Percentiles rank a stretch among this genome's conserved stretches.
phyloP scores from a whole-genome alignment of 1,140 invertebrate genomes.

The Zophobas morio region DNA sequence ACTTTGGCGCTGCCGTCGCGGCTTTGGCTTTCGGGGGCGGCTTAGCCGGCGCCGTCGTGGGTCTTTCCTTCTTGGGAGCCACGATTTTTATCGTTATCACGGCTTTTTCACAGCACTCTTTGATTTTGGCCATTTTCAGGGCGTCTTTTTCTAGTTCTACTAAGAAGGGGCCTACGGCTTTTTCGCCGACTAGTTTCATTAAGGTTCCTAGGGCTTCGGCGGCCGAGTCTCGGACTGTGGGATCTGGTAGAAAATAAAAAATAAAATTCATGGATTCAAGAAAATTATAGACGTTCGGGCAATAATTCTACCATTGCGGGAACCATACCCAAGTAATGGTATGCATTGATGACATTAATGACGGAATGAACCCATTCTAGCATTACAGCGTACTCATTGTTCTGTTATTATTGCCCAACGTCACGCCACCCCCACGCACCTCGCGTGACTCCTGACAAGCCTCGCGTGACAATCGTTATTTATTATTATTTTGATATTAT shows the following conservation, averaged over 20 bases:
- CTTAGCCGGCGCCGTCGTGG: conserved; percentile 71
- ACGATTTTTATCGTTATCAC: conserved; percentile 84
- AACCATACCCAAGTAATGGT: not conserved
- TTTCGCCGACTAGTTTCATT: conserved; percentile 95
- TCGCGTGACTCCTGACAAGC: no score
- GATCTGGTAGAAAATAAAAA: conserved; percentile 73
- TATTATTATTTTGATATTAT: no score
- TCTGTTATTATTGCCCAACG: no score
- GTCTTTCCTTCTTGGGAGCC: conserved; percentile 74
- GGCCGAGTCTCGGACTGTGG: conserved; percentile 85
- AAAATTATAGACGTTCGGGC: not conserved
- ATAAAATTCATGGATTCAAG: not conserved
- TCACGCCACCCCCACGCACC: no score
- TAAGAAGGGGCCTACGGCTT: conserved; percentile 88
- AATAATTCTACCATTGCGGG: not conserved
- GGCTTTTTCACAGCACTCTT: conserved; percentile 94
- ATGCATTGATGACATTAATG: no score
- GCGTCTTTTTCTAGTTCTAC: conserved; percentile 90
- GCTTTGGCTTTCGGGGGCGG: conserved; percentile 67
- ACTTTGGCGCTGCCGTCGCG: conserved; percentile 71
- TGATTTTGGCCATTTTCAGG: conserved; percentile 96
- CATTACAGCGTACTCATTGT: no score
- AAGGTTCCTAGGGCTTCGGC: conserved; percentile 94
- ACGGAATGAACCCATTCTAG: no score
- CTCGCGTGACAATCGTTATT: no score